A percentile compares a stretch with the other conserved stretches of the same genome.
Conservation (phyloP, 2,797 vertebrate genomes). For the Muscicapa comitata region DNA sequence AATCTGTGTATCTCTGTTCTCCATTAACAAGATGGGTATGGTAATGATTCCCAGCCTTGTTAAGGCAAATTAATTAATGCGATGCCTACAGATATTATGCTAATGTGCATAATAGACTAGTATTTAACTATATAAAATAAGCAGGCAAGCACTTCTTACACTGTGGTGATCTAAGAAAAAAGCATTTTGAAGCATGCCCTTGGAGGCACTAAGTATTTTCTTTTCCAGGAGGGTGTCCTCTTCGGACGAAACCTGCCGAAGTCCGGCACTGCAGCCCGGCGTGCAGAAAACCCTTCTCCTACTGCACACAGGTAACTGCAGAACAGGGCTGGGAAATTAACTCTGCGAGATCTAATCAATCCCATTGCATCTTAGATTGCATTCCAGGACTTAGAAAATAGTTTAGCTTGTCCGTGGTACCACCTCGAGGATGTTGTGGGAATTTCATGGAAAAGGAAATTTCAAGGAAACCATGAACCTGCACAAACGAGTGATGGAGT, state of each 20-base stretch:
- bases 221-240: constrained; percentile 88
- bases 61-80: constrained; percentile 61
- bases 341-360: background rate
- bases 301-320: constrained; percentile 91
- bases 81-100: constrained; percentile 55
- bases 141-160: background rate
- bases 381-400: background rate
- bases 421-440: constrained; percentile 61
- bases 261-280: constrained; percentile 87
- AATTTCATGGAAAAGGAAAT: background rate
- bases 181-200: background rate
- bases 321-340: background rate
- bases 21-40: constrained; percentile 54
- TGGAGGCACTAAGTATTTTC: constrained; percentile 11
- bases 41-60: constrained; percentile 61
- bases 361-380: background rate
- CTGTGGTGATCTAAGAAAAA: background rate
- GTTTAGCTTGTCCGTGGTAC: constrained; percentile 34
- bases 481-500: fast-evolving
- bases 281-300: constrained; percentile 94
- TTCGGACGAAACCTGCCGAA: constrained; percentile 81
- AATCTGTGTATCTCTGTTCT: constrained; percentile 44
- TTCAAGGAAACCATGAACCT: background rate
- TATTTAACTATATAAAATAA: constrained; percentile 34
- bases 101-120: constrained; percentile 28